Conservation (phyloP, 2,888 invertebrate species). For the Odontocolon sp. region DNA sequence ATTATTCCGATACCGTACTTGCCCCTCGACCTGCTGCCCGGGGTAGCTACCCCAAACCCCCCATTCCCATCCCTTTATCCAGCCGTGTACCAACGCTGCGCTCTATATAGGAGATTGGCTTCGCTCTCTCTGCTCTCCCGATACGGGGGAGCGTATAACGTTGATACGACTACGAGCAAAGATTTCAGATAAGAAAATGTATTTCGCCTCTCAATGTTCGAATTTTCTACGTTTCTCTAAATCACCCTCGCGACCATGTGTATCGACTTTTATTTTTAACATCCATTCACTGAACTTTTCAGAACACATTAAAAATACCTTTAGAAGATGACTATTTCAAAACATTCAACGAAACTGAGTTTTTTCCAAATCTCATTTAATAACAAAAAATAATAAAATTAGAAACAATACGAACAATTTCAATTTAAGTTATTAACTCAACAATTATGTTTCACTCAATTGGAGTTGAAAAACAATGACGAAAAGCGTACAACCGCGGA, state of each 20-base stretch:
- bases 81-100: constrained; percentile 14
- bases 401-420: too few relatives aligned
- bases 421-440: too few relatives aligned
- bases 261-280: background rate
- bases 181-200: constrained; percentile 74
- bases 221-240: constrained; percentile 57
- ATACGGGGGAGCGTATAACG: constrained; percentile 42
- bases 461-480: too few relatives aligned
- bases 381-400: too few relatives aligned
- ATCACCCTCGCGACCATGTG: background rate
- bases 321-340: too few relatives aligned
- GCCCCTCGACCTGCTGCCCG: constrained; percentile 66
- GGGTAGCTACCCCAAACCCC: constrained; percentile 15
- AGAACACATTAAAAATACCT: too few relatives aligned
- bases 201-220: constrained; percentile 67
- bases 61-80: constrained; percentile 43
- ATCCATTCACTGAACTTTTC: background rate
- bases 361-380: too few relatives aligned
- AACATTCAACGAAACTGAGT: too few relatives aligned
- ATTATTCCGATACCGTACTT: constrained; percentile 71
- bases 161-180: constrained; percentile 68
- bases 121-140: constrained; percentile 17
- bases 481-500: too few relatives aligned
- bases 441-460: too few relatives aligned
- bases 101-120: constrained; percentile 42